Conservation (phyloP, 1,140 invertebrate species). For the Anoplophora glabripennis region DNA sequence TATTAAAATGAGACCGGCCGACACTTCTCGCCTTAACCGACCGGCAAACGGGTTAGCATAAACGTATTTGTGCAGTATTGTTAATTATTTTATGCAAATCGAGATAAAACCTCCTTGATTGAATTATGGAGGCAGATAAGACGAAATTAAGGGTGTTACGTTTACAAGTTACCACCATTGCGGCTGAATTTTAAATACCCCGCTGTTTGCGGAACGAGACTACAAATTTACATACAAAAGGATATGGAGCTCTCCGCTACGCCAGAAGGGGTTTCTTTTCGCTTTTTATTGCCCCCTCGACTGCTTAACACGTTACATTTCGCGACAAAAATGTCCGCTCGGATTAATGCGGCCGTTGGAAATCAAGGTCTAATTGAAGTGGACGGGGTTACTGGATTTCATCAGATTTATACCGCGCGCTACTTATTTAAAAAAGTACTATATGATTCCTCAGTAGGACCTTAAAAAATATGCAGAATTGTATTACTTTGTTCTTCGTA, state of each 20-base stretch:
- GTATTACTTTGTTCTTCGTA: no score
- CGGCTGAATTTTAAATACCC: slow-evolving; percentile 33
- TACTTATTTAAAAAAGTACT: no score
- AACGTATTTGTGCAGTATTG: slow-evolving; percentile 9
- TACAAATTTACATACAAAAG: slow-evolving; percentile 35
- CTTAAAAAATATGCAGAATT: no score
- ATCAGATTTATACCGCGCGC: no score
- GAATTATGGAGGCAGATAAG: slow-evolving; percentile 29
- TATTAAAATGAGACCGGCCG: no score
- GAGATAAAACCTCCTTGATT: slow-evolving; percentile 10
- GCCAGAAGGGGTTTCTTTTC: slow-evolving; percentile 10
- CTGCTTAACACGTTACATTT: no score
- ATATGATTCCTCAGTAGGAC: no score
- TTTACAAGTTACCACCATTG: slow-evolving; percentile 35
- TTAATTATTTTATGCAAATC: slow-evolving; percentile 15
- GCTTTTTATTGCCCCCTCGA: slow-evolving; percentile 6
- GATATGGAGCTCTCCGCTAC: slow-evolving; percentile 26
- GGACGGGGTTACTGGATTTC: no score
- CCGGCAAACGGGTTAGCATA: no score
- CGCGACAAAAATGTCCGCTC: background rate
- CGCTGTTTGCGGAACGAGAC: slow-evolving; percentile 28
- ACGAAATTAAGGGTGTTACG: slow-evolving; percentile 35
- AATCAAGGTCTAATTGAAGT: background rate
- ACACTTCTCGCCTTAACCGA: no score
- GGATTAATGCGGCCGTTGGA: background rate